Percentiles rank a stretch among this genome's conserved stretches.
Conservation (phyloP, 2,888 invertebrate genomes). For the Scaptomyza reducta region DNA sequence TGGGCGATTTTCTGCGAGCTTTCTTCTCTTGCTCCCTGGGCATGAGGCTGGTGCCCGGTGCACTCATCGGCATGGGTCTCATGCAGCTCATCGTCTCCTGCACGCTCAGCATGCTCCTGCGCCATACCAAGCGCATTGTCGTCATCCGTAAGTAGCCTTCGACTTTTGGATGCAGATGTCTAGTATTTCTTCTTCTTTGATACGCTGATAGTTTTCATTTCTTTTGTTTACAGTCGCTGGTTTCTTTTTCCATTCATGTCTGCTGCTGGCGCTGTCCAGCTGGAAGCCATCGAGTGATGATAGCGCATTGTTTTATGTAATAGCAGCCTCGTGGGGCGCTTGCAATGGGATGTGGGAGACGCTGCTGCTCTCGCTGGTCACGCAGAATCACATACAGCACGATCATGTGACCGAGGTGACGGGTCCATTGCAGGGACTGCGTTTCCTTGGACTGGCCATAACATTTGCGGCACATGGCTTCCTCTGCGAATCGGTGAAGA, state of each 20-base stretch:
- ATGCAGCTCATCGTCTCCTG: slow-evolving; percentile 91
- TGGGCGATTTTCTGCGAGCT: slow-evolving; percentile 92
- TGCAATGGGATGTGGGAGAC: slow-evolving; percentile 95
- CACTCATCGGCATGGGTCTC: slow-evolving; percentile 90
- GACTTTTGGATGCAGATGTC: too few relatives aligned
- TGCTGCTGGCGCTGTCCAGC: slow-evolving; percentile 89
- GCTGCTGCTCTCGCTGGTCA: slow-evolving; percentile 84
- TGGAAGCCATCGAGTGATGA: slow-evolving; percentile 93
- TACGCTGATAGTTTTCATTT: not conserved
- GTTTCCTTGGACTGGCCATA: slow-evolving; percentile 87
- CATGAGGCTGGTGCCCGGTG: slow-evolving; percentile 89
- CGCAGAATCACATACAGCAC: slow-evolving; percentile 81
- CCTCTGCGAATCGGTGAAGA: slow-evolving; percentile 85
- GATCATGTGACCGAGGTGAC: slow-evolving; percentile 83
- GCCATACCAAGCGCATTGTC: slow-evolving; percentile 89
- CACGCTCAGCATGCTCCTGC: slow-evolving; percentile 91
- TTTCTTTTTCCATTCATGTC: slow-evolving; percentile 91
- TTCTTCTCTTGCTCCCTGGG: slow-evolving; percentile 93
- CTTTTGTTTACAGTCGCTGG: slow-evolving; percentile 88
- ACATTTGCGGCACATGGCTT: slow-evolving; percentile 88
- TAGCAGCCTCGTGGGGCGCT: slow-evolving; percentile 94
- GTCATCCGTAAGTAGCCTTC: slow-evolving; percentile 87
- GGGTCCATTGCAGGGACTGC: slow-evolving; percentile 86
- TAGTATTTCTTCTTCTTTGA: not conserved
- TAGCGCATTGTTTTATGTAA: slow-evolving; percentile 92